phyloP scores from a whole-genome alignment of 1,140 invertebrate genomes.

The Coptotermes formosanus region DNA sequence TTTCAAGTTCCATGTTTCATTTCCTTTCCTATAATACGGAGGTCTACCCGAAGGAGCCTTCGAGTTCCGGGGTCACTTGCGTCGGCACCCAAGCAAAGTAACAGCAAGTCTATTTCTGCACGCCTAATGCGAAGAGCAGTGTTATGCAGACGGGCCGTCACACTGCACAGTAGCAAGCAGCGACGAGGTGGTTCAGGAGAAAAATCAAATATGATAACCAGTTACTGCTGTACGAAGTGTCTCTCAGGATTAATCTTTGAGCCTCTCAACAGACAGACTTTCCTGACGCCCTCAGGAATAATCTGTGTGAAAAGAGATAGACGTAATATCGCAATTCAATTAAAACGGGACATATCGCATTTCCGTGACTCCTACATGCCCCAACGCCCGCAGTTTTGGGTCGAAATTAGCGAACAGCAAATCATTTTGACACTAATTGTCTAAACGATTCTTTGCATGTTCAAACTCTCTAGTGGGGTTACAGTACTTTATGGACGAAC shows the following conservation, averaged over 20 bases:
- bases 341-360: neutral
- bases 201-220: neutral
- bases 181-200: neutral
- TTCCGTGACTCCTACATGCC: neutral
- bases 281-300: neutral
- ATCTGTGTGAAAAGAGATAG: neutral
- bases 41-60: too few relatives aligned
- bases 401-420: neutral
- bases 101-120: too few relatives aligned
- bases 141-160: too few relatives aligned
- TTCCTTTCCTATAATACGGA: too few relatives aligned
- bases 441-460: neutral
- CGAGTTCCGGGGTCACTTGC: too few relatives aligned
- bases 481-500: neutral
- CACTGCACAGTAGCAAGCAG: neutral
- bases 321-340: neutral
- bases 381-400: neutral
- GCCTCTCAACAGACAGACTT: neutral
- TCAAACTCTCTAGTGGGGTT: neutral
- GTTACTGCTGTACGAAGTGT: neutral
- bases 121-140: too few relatives aligned
- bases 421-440: neutral
- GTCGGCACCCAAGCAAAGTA: too few relatives aligned
- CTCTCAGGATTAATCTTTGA: neutral
- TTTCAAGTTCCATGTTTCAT: too few relatives aligned